Base-by-base conservation (phyloP, 1,140 invertebrate genomes). In the Drosophila quadrilineata region DNA sequence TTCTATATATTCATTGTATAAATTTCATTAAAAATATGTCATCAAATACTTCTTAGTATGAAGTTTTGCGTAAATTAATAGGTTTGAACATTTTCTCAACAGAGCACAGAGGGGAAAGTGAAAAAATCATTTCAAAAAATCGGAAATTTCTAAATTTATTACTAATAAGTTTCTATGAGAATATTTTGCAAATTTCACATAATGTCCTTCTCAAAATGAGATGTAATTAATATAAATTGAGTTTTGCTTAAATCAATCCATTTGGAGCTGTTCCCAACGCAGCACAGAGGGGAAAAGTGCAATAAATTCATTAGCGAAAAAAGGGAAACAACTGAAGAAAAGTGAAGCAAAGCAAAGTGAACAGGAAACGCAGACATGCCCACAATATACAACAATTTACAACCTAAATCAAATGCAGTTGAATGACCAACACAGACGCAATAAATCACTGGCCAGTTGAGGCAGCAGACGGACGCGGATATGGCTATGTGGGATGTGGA, bases 321-420 rank as follows among this genome's bases (percentile, higher is more conserved):
- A 21, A 24, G n/a, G 28, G 38, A 53, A 48, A 60, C 24, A 50
- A 50, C 40, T 33, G 38, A 54, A 54, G 52, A 54, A 54, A 54
- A 54, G 31, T 26, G 52, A 60, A 60, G 45, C 26, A 52, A 60
- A 50, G 17, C 38, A 53, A 69, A 54, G 66, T 49, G 66, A 73
- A 69, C 77, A 82, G 76, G 77, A 85, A 82, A 54, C 79, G 60
- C 40, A 48, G 68, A 53, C 57, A 64, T 63, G 67, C 67, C 72
- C 62, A 73, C 73, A 77, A 76, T 76, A 77, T 84, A 82, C 69
- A 77, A 84, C 79, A 84, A 84, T 84, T 84, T 84, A 84, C 77
- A 84, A 84, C 79, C 77, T 77, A 85, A 84, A 84, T 84, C 77
- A 84, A 84, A 84, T 85, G 77, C 77, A 84, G 77, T 84, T 84